phyloP scores from a whole-genome alignment of 2,888 invertebrate genomes.

The Xanthorhoe designata region DNA sequence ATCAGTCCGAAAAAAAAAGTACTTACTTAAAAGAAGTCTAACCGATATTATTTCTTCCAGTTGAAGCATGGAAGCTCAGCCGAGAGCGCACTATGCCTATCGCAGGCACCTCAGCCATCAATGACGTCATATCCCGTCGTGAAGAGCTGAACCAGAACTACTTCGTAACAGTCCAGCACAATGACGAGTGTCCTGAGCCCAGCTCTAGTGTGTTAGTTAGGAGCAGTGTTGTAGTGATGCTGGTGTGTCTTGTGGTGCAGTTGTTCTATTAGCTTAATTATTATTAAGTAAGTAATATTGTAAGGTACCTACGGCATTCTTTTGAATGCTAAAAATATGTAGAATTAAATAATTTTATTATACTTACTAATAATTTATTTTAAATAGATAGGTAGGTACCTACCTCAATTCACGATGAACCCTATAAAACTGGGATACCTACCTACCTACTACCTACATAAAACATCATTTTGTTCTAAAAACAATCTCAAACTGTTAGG shows the following conservation, averaged over 20 bases:
- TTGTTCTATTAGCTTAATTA: slow-evolving; percentile 27
- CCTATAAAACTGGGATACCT: too few species aligned
- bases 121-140: slow-evolving; percentile 49
- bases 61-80: slow-evolving; percentile 75
- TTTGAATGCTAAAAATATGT: too few species aligned
- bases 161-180: slow-evolving; percentile 63
- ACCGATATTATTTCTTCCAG: slow-evolving; percentile 50
- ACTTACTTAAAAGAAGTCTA: background rate
- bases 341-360: background rate
- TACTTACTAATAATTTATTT: too few species aligned
- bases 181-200: slow-evolving; percentile 66
- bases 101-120: slow-evolving; percentile 50
- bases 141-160: slow-evolving; percentile 64
- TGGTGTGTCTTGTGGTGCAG: slow-evolving; percentile 62
- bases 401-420: too few species aligned
- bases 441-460: too few species aligned
- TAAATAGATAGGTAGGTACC: too few species aligned
- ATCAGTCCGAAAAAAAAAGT: too few species aligned
- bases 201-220: slow-evolving; percentile 62
- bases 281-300: background rate
- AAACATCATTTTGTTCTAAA: too few species aligned
- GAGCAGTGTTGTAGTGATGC: slow-evolving; percentile 69
- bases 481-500: too few species aligned
- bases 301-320: background rate
- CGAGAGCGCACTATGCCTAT: slow-evolving; percentile 56